These are phyloP conservation scores for Xiphophorus maculatus DNA, from an alignment of 2,113 vertebrate species.

Conservation along the genomic window DNA sequence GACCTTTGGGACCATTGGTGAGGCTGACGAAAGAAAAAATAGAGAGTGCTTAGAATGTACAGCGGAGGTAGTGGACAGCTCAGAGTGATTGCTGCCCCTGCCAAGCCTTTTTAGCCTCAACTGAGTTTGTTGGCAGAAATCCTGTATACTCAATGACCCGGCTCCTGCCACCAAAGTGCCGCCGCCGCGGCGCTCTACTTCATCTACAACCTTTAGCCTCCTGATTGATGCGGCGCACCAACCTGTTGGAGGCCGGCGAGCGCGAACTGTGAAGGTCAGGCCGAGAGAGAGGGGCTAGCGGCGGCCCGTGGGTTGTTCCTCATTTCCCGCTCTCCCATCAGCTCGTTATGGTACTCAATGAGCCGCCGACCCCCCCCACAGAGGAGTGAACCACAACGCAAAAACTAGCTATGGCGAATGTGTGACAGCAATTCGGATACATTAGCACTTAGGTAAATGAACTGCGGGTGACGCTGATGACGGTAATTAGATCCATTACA, in stretches of 20 bases:
- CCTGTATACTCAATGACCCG: slow-evolving; percentile 8
- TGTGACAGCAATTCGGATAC: slow-evolving; percentile 46
- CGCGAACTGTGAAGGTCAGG: slow-evolving; percentile 28
- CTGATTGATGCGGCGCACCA: slow-evolving; percentile 6
- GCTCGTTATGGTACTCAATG: slow-evolving; percentile 34
- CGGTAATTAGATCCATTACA: slow-evolving; percentile 56
- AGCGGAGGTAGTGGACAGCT: slow-evolving; percentile 36
- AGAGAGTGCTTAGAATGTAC: slow-evolving; percentile 17
- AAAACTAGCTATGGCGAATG: slow-evolving; percentile 44
- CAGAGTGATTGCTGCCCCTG: slow-evolving; percentile 40
- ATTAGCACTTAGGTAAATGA: slow-evolving; percentile 63
- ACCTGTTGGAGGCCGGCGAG: slow-evolving; percentile 28
- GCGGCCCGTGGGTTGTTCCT: slow-evolving; percentile 32
- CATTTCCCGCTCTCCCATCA: slow-evolving; percentile 53
- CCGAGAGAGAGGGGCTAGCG: slow-evolving; percentile 1
- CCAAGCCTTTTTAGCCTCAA: slow-evolving; percentile 23
- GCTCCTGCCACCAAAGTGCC: not conserved
- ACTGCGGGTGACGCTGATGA: slow-evolving; percentile 59
- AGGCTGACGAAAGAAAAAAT: slow-evolving; percentile 32
- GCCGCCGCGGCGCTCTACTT: slow-evolving; percentile 24
- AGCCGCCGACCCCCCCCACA: slow-evolving; percentile 18
- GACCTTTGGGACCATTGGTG: slow-evolving; percentile 45
- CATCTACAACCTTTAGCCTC: slow-evolving; percentile 44
- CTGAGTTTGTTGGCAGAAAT: slow-evolving; percentile 5
- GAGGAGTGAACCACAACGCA: slow-evolving; percentile 21